A percentile compares a stretch with the other conserved stretches of the same genome.
Conservation (phyloP, 2,113 vertebrate genomes). For the Loxodonta africana region DNA sequence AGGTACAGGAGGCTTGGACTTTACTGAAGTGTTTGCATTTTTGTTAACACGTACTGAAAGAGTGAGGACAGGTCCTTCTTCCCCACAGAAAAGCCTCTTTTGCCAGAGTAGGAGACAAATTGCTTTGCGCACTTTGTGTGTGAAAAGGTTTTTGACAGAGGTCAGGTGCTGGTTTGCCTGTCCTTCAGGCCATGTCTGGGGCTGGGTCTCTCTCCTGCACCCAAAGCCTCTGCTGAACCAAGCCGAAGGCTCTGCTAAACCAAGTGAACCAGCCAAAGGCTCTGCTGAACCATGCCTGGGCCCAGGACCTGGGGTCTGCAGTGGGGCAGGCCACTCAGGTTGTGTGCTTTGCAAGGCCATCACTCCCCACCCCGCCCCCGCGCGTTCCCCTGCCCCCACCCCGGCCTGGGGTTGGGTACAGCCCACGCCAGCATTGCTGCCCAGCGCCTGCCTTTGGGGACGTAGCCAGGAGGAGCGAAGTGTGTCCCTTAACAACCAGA, state of each 20-base stretch:
- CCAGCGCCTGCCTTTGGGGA: background rate
- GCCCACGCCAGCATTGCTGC: background rate
- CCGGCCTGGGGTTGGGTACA: background rate
- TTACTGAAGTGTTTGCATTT: background rate
- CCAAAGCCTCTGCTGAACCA: background rate
- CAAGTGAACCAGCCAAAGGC: no score
- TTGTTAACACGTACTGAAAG: background rate
- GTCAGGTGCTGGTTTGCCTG: background rate
- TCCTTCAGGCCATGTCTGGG: background rate
- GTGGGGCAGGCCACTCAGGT: no score
- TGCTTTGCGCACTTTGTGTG: background rate
- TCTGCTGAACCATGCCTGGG: no score
- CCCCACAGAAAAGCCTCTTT: background rate
- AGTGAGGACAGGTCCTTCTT: background rate
- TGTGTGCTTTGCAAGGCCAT: background rate
- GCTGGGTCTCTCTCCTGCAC: background rate
- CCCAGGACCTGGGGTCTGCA: background rate
- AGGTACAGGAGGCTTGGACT: background rate
- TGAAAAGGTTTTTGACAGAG: background rate
- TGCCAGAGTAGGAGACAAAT: background rate
- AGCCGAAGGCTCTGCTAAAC: no score
- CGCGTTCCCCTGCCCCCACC: no score
- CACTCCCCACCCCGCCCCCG: no score
- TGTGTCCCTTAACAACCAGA: no score
- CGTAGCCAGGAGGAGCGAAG: no score